These are phyloP conservation scores for Myripristis jacobus DNA, from an alignment of 2,797 vertebrate species.

Conservation along the genomic window DNA sequence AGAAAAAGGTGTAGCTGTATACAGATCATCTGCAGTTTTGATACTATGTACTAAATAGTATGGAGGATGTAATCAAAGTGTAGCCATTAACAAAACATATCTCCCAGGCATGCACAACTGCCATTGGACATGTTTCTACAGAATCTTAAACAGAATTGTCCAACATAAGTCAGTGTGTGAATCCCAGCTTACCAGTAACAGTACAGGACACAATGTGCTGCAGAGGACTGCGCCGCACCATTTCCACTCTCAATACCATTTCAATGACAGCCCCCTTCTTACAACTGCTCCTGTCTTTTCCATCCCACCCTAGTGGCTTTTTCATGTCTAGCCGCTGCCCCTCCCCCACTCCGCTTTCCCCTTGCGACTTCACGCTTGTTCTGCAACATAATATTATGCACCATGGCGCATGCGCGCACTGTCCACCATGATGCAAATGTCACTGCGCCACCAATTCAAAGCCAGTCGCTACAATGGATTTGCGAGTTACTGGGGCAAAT, in stretches of 20 bases:
- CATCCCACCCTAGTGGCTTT: conserved; percentile 66
- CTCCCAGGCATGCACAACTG: background rate
- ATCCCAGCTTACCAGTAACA: too few relatives aligned
- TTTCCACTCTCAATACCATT: conserved; percentile 11
- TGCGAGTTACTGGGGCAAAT: conserved; percentile 14
- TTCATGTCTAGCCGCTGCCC: conserved; percentile 76
- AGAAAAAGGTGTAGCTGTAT: background rate
- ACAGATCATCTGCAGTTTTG: background rate
- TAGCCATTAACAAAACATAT: background rate
- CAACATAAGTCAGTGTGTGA: background rate
- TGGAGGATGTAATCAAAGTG: background rate
- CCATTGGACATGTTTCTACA: background rate
- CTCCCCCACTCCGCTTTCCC: conserved; percentile 72
- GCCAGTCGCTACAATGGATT: conserved; percentile 25
- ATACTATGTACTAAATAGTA: background rate
- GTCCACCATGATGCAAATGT: conserved; percentile 78
- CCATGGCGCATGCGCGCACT: conserved; percentile 80
- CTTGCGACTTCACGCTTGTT: conserved; percentile 73
- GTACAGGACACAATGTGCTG: background rate
- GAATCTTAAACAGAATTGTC: background rate
- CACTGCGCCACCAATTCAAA: conserved; percentile 84
- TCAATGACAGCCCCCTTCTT: conserved; percentile 18
- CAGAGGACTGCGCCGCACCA: background rate
- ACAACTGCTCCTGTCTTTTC: conserved; percentile 65
- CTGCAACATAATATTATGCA: conserved; percentile 79